A percentile compares a stretch with the other conserved stretches of the same genome.
phyloP scores from a whole-genome alignment of 1,140 invertebrate species.

The Drosophila baimaii region DNA sequence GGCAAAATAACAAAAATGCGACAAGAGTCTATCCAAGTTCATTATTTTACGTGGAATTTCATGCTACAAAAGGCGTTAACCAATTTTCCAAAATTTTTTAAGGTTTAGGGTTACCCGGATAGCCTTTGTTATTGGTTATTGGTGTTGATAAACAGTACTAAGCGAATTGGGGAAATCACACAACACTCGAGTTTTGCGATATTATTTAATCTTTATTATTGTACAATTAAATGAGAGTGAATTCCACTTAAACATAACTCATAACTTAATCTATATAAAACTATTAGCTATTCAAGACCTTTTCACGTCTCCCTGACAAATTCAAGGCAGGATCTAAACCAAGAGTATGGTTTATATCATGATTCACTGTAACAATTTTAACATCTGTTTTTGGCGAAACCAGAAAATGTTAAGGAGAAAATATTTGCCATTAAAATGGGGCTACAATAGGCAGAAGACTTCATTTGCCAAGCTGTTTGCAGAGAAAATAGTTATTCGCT shows the following conservation, averaged over 20 bases:
- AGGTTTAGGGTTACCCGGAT: too few relatives aligned
- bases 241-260: conserved; percentile 9
- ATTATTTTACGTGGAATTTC: too few relatives aligned
- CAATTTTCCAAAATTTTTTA: too few relatives aligned
- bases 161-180: not conserved
- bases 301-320: not conserved
- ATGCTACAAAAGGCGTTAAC: too few relatives aligned
- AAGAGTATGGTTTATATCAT: conserved; percentile 1
- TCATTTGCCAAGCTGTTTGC: not conserved
- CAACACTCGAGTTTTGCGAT: not conserved
- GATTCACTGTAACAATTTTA: conserved; percentile 1
- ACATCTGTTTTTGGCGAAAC: too few relatives aligned
- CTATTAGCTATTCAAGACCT: not conserved
- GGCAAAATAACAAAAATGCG: too few relatives aligned
- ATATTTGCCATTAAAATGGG: not conserved
- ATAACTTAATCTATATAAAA: conserved; percentile 9
- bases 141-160: not conserved
- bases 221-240: conserved; percentile 13
- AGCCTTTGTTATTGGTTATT: too few relatives aligned
- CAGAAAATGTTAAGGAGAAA: not conserved
- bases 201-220: conserved; percentile 6
- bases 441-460: too few relatives aligned
- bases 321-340: not conserved
- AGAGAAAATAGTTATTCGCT: not conserved
- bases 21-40: too few relatives aligned